phyloP scores from a whole-genome alignment of 2,888 invertebrate genomes.

The Drosophila pegasa region DNA sequence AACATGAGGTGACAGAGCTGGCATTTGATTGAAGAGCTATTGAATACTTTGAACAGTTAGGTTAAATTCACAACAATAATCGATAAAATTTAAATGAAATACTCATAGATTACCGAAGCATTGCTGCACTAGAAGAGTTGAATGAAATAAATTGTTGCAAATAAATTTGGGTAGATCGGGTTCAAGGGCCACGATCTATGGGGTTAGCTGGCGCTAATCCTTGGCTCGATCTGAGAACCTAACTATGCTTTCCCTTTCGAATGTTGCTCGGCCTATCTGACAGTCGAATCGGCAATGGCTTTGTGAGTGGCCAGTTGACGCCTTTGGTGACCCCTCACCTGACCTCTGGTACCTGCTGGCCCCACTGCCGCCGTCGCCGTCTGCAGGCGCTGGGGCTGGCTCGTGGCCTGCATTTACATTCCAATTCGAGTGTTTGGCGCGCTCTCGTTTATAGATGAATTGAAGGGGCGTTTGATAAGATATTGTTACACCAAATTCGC shows the following conservation, averaged over 20 bases:
- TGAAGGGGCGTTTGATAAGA: slow-evolving; percentile 63
- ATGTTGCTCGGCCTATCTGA: slow-evolving; percentile 47
- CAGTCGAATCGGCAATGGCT: slow-evolving; percentile 57
- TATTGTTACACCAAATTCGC: slow-evolving; percentile 20
- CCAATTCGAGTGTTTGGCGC: slow-evolving; percentile 33
- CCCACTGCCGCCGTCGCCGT: slow-evolving; percentile 11
- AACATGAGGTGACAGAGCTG: too few species aligned
- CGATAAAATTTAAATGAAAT: too few species aligned
- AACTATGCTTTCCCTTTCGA: slow-evolving; percentile 42
- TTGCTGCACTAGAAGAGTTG: background rate
- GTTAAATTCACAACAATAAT: too few species aligned
- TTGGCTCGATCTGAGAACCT: slow-evolving; percentile 34
- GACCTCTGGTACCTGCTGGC: slow-evolving; percentile 41
- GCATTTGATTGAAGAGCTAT: too few species aligned
- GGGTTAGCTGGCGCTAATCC: slow-evolving; percentile 4
- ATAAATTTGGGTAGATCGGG: background rate
- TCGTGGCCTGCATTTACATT: slow-evolving; percentile 5
- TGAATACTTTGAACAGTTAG: too few species aligned
- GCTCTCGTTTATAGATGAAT: slow-evolving; percentile 55
- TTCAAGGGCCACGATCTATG: slow-evolving; percentile 9
- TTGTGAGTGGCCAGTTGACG: slow-evolving; percentile 75
- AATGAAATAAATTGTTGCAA: background rate
- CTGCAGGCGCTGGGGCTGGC: background rate
- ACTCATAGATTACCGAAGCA: background rate
- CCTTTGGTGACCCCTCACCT: slow-evolving; percentile 51